phyloP scores from a whole-genome alignment of 1,140 invertebrate species.

The Lucilia sericata region DNA sequence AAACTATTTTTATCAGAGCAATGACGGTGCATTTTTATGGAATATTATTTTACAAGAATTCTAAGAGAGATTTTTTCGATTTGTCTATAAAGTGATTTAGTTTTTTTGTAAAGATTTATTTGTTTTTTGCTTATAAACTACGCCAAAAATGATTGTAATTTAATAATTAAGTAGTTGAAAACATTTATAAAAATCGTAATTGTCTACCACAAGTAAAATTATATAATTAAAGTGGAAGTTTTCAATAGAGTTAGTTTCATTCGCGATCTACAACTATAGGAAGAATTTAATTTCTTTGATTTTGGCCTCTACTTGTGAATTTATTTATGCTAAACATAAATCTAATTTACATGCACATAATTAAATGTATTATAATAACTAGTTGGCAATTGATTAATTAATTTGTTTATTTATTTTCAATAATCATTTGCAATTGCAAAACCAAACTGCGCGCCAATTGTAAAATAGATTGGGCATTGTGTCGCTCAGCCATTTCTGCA shows the following conservation, averaged over 20 bases:
- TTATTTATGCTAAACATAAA: neutral
- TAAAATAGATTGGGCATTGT: conserved; percentile 86
- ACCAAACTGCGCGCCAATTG: conserved; percentile 86
- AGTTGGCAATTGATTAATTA: neutral
- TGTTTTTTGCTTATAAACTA: neutral
- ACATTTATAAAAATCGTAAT: neutral
- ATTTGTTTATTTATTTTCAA: conserved; percentile 83
- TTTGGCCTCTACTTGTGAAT: neutral
- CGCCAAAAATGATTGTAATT: neutral
- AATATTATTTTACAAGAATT: too few relatives aligned
- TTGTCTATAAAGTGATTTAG: neutral
- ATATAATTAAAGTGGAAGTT: conserved; percentile 9
- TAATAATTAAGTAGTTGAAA: neutral
- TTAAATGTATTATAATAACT: neutral
- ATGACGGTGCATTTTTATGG: too few relatives aligned
- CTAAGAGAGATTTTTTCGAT: too few relatives aligned
- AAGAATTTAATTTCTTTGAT: conserved; percentile 29
- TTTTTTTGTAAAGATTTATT: neutral
- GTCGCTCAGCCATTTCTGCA: conserved; percentile 94
- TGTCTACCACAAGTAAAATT: neutral
- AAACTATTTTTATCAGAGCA: too few relatives aligned
- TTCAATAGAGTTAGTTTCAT: neutral
- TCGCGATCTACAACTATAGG: conserved; percentile 14
- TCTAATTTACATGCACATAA: neutral
- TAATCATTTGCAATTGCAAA: conserved; percentile 87